Base-by-base conservation (phyloP, 2,113 vertebrate species). In the Mormyrus iriodes region DNA sequence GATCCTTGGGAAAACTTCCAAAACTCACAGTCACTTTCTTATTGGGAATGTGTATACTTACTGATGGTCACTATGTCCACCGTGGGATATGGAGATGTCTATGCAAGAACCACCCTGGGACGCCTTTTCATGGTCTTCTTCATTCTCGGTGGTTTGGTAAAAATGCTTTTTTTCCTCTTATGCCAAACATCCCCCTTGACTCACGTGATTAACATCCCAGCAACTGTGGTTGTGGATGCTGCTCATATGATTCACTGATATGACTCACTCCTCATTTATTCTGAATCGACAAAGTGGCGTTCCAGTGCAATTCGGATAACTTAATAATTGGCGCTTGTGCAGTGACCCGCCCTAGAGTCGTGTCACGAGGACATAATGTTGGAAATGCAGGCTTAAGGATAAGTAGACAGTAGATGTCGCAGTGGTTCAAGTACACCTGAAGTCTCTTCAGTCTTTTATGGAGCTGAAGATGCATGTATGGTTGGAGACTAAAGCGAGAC, bases 81-180 rank as follows among this genome's bases (percentile, higher is more conserved):
- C 17, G 98, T 99, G 92, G 98, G 98, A 91, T 99, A 99, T 17
- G 98, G 98, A 93, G 98, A 99, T 85, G 98, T 99, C 97, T 99
- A 98, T 96, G 98, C 98, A 96, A 99, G 97, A 97, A 99, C 98
- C 93, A 99, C 98, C 7, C 95, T 99, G 51, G 98, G 98, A 52
- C 98, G 98, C 86, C 98, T 99, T 94, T 99, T 99, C 95, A 99
- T 99, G 98, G 98, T 99, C 95, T 99, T 99, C 97, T 99, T 99
- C 97, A 99, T 99, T 96, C 98, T 99, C 89, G 98, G 98, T 93
- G 98, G 98, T 97, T 96, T 99, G 98, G 98, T 99, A 99, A 99
- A 99, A 97, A 61, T 86, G n/a, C 88, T 73, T 53, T 21, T 6
- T 92, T 93, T 94, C 95, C 88, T 94, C 94, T 84, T 85, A 65